Percentiles rank a stretch among this genome's conserved stretches.
phyloP scores from a whole-genome alignment of 2,113 vertebrate species.

The Varanus komodoensis region DNA sequence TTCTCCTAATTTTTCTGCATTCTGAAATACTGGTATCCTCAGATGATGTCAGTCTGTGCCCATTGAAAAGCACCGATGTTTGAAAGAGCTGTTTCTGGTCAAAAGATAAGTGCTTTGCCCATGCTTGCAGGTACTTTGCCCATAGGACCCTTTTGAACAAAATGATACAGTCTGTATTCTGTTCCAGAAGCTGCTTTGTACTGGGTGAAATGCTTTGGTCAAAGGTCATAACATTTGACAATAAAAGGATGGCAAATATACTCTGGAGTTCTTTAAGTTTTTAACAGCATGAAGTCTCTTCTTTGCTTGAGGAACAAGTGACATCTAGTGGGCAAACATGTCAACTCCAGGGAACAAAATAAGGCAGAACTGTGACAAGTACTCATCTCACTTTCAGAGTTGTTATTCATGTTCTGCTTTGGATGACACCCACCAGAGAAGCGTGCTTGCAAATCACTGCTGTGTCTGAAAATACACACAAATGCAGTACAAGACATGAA shows the following conservation, averaged over 20 bases:
- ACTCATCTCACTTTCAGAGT: neutral
- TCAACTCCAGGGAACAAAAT: neutral
- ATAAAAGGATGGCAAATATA: neutral
- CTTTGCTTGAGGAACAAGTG: conserved; percentile 10
- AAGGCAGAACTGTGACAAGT: neutral
- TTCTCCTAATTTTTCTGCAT: neutral
- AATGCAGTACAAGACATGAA: neutral
- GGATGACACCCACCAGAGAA: neutral
- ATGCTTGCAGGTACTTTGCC: neutral
- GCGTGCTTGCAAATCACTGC: neutral
- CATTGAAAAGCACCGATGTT: neutral
- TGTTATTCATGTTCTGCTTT: neutral
- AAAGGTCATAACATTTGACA: neutral
- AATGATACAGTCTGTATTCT: neutral
- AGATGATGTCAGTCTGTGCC: neutral
- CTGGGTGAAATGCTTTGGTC: neutral
- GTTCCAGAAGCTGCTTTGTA: neutral
- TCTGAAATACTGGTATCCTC: neutral
- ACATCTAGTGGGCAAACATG: conserved; percentile 13
- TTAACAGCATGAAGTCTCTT: neutral
- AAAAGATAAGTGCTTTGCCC: neutral
- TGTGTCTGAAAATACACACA: neutral
- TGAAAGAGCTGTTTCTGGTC: neutral
- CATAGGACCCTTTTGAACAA: neutral
- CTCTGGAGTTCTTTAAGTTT: neutral